These are phyloP conservation scores for Allygus modestus DNA, from an alignment of 2,888 invertebrate genomes.

Conservation along the genomic window DNA sequence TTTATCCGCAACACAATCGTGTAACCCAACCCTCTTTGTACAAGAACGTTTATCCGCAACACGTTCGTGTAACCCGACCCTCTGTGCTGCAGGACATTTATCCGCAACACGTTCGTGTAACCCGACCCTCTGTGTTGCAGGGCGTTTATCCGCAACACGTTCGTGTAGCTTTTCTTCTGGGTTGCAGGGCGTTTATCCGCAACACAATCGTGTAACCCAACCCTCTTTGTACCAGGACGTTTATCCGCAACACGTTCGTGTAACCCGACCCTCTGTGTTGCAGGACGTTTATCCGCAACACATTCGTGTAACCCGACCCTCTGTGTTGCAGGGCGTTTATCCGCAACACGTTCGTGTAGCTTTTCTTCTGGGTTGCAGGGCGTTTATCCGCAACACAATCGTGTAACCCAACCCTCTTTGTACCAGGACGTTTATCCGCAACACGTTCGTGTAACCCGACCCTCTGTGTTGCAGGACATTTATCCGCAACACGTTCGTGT, in stretches of 20 bases:
- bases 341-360: slow-evolving; percentile 95
- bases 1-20: slow-evolving; percentile 96
- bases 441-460: slow-evolving; percentile 96
- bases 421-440: slow-evolving; percentile 90
- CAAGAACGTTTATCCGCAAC: slow-evolving; percentile 93
- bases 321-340: slow-evolving; percentile 85
- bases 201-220: slow-evolving; percentile 97
- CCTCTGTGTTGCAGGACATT: slow-evolving; percentile 81
- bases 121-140: slow-evolving; percentile 80
- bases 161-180: slow-evolving; percentile 86
- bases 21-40: slow-evolving; percentile 82
- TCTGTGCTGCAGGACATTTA: slow-evolving; percentile 83
- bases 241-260: slow-evolving; percentile 95
- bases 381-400: slow-evolving; percentile 95
- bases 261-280: slow-evolving; percentile 82
- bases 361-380: slow-evolving; percentile 77
- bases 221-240: slow-evolving; percentile 80
- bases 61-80: slow-evolving; percentile 95
- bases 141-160: slow-evolving; percentile 96
- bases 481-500: slow-evolving; percentile 96
- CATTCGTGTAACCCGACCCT: slow-evolving; percentile 94
- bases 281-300: slow-evolving; percentile 94
- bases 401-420: slow-evolving; percentile 86
- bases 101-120: slow-evolving; percentile 95
- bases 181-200: slow-evolving; percentile 88